Base-by-base conservation (phyloP, 2,888 invertebrate genomes). In the Seira ritae region DNA sequence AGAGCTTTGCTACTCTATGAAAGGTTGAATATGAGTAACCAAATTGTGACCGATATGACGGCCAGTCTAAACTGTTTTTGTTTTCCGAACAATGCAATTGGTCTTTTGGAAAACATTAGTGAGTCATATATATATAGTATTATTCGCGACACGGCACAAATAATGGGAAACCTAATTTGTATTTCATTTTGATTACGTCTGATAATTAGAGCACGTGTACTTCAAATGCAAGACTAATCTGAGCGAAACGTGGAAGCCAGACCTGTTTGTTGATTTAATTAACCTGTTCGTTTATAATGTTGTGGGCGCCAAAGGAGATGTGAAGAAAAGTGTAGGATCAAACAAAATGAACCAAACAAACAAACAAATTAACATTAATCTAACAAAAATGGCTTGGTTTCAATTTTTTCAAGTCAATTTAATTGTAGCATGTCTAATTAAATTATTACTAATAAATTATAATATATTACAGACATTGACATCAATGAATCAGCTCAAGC, bases 201-300 rank as follows among this genome's bases (percentile, higher is more conserved):
- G 3, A 46, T 80, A 20, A 19, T 50, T 67, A 87, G 87, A 86
- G 62, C 79, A 86, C 15, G 20, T 84, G 31, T 87, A 85, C 67
- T 80, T 81, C 60, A 66, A 74, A 24, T 78, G 71, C n/a, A 79
- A 87, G 70, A 72, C 84, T 2, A 69, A 83, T n/a, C n/a, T n/a
- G n/a, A 74, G 75, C 24, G 80, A 80, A 70, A 66, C 70, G 20
- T 86, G 82, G 80, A 84, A 73, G 6, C 81, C 85, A 0, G 84
- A 84, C 6, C 72, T 78, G 22, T 78, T 86, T 10, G 80, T 79
- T 19, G 84, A 86, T 8, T 50, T 85, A 19, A 73, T 86, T 10
- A 85, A 87, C 50, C 83, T 84, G 20, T 86, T 85, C 50, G 72
- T 87, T 1, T 87, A 84, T 66, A 85, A 84, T 15, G 70, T 85